Evolutionary conservation across 2,888 invertebrate genomes (phyloP).

Genomic region (Cylloceria caligata): DNA sequence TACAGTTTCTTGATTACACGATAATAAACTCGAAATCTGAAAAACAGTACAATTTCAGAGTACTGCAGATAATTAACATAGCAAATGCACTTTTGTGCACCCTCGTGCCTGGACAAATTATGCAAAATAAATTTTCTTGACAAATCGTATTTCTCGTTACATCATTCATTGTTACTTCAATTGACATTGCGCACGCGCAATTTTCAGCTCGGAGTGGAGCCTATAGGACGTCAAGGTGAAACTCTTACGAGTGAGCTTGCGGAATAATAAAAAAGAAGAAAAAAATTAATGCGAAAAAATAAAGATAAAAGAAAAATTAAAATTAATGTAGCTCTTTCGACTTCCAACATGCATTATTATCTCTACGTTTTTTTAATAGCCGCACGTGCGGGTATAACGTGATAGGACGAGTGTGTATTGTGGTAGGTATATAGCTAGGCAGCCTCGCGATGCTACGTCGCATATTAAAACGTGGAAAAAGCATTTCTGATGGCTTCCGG

Average conservation of each 20-base stretch:
- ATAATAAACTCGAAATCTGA: conserved; percentile 14
- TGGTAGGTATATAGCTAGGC: conserved; percentile 32
- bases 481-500: conserved; percentile 67
- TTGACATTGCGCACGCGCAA: not conserved
- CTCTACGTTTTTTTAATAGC: conserved; percentile 63
- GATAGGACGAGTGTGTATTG: not conserved
- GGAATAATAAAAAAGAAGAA: not conserved
- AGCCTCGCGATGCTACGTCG: conserved; percentile 41
- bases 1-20: not conserved
- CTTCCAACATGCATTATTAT: conserved; percentile 59
- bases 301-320: conserved; percentile 3
- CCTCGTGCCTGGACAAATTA: not conserved
- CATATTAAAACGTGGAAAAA: conserved; percentile 71
- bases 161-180: not conserved
- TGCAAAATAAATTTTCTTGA: not conserved
- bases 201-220: not conserved
- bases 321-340: conserved; percentile 47
- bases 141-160: not conserved
- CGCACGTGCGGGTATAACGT: conserved; percentile 1
- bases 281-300: not conserved
- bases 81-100: not conserved
- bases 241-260: conserved; percentile 5
- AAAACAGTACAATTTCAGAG: not conserved
- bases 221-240: not conserved
- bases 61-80: not conserved